Evolutionary conservation across 2,888 invertebrate species (phyloP).

Genomic region (Dryobotodes eremita): DNA sequence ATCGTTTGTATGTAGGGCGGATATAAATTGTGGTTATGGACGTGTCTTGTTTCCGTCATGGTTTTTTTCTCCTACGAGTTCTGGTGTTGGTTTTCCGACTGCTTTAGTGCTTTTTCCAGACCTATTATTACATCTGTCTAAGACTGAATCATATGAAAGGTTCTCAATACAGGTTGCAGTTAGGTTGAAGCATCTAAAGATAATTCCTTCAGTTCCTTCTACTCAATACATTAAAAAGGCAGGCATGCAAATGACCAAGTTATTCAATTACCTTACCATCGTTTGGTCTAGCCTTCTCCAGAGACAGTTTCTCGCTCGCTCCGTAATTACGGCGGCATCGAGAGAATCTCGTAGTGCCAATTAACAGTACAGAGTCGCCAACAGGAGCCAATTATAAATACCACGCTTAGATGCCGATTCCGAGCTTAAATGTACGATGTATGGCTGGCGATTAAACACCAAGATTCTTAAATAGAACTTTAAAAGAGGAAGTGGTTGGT

Average conservation of each 20-base stretch:
- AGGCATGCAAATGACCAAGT: conserved; percentile 46
- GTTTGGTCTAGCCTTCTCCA: conserved; percentile 31
- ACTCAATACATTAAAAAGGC: conserved; percentile 17
- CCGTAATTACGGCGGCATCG: conserved; percentile 69
- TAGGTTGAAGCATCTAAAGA: background rate
- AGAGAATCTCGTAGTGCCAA: conserved; percentile 75
- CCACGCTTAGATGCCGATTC: conserved; percentile 64
- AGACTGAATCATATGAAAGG: background rate
- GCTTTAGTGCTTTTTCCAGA: background rate
- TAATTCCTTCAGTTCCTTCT: background rate
- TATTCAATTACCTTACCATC: conserved; percentile 50
- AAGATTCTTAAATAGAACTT: conserved; percentile 34
- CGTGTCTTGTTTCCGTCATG: conserved; percentile 6
- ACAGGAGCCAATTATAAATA: conserved; percentile 74
- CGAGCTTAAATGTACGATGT: conserved; percentile 44
- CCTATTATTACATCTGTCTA: background rate
- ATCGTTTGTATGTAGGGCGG: conserved; percentile 36
- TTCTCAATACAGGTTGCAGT: background rate
- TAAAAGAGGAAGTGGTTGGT: conserved; percentile 35
- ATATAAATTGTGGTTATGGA: conserved; percentile 5
- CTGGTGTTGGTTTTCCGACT: background rate
- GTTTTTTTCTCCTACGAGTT: background rate
- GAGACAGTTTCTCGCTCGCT: conserved; percentile 68
- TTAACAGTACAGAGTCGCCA: conserved; percentile 70
- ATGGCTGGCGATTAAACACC: conserved; percentile 31